A percentile compares a stretch with the other conserved stretches of the same genome.
Conservation (phyloP, 30 jellyfish, hydroid and myxozoan species). For the Hydractinia echinata region DNA sequence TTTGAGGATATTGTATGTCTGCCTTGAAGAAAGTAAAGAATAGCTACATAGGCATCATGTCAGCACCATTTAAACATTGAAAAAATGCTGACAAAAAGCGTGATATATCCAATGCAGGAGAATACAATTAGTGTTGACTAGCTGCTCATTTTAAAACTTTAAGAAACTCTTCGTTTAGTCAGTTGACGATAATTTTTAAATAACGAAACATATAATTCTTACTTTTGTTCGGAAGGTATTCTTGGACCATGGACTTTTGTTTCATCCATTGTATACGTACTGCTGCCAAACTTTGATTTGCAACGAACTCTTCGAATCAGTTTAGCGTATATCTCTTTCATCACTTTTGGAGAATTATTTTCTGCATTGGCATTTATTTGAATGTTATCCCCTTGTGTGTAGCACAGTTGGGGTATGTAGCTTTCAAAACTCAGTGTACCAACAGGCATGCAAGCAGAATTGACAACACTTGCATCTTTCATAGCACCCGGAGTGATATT, state of each 20-base stretch:
- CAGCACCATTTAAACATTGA: too few species aligned
- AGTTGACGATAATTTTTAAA: not conserved
- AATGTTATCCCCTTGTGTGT: constrained; percentile 58
- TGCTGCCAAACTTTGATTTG: constrained; percentile 51
- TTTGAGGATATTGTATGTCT: too few species aligned
- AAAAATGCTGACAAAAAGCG: too few species aligned
- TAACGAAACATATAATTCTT: not conserved
- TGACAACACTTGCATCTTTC: constrained; percentile 43
- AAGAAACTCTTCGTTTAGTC: too few species aligned
- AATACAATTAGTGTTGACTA: too few species aligned
- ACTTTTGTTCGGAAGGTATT: constrained; percentile 31
- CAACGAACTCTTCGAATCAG: constrained; percentile 79
- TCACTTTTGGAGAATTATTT: constrained; percentile 74
- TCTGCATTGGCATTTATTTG: constrained; percentile 69
- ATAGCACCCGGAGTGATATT: constrained; percentile 80
- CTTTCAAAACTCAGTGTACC: constrained; percentile 77
- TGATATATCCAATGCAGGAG: too few species aligned
- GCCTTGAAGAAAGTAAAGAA: too few species aligned
- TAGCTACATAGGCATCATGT: too few species aligned
- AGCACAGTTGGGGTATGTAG: constrained; percentile 53
- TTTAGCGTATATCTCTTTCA: constrained; percentile 90
- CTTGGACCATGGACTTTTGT: constrained; percentile 14
- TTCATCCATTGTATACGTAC: constrained; percentile 34
- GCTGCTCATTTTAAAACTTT: too few species aligned
- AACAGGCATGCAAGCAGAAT: constrained; percentile 55